Conservation (phyloP, 2,113 vertebrate genomes). For the Chascanopsetta lugubris region DNA sequence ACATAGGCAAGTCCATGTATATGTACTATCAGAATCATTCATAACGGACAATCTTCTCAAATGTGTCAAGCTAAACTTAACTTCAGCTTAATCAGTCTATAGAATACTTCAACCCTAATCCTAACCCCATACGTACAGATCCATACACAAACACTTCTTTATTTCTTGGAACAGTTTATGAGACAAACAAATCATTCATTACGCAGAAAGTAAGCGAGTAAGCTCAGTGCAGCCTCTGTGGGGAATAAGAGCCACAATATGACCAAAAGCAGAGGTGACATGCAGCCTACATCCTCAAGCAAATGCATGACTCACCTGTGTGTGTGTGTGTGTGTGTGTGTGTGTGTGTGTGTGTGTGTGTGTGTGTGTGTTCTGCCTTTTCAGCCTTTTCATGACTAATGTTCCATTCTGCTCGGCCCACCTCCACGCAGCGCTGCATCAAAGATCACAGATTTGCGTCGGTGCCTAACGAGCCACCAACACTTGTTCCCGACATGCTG, state of each 20-base stretch:
- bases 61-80: too few species aligned
- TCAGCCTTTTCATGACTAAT: constrained; percentile 19
- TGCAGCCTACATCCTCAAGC: neutral
- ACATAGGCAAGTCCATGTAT: too few species aligned
- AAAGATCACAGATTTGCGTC: constrained; percentile 26
- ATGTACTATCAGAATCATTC: too few species aligned
- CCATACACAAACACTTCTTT: neutral
- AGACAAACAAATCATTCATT: neutral
- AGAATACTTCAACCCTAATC: too few species aligned
- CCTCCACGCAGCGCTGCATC: constrained; percentile 6
- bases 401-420: constrained; percentile 32
- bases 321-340: constrained; percentile 12
- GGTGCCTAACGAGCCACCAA: constrained; percentile 23
- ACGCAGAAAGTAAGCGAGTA: neutral
- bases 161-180: neutral
- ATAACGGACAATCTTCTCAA: too few species aligned
- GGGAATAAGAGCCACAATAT: neutral
- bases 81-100: too few species aligned
- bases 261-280: neutral
- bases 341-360: constrained; percentile 3
- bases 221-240: neutral
- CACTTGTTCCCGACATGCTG: constrained; percentile 15
- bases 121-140: too few species aligned
- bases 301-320: constrained; percentile 17
- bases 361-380: constrained; percentile 19